These are phyloP conservation scores for Gymnopithys bicolor DNA, from an alignment of 2,797 vertebrate species.

Conservation along the genomic window DNA sequence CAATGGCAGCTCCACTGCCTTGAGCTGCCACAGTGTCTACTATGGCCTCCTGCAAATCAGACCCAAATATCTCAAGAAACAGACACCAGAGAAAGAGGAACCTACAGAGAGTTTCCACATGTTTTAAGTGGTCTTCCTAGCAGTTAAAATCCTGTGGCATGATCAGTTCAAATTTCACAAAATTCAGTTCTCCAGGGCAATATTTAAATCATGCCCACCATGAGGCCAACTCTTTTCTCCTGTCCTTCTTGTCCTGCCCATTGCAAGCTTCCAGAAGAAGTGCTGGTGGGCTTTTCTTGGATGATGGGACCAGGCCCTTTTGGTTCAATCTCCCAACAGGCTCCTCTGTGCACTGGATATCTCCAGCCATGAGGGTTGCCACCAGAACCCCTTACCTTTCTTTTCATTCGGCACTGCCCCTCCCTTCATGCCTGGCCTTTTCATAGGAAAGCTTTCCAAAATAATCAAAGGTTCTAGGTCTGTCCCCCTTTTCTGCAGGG, in stretches of 20 bases:
- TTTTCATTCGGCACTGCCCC: rapidly evolving
- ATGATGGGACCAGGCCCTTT: neutral
- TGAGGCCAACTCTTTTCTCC: neutral
- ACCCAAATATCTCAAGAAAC: neutral
- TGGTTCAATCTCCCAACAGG: neutral
- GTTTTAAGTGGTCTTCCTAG: neutral
- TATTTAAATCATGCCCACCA: neutral
- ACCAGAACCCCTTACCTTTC: neutral
- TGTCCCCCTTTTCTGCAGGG: neutral
- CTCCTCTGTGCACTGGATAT: neutral
- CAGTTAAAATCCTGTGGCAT: neutral
- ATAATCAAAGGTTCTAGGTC: neutral
- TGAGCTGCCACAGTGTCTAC: rapidly evolving
- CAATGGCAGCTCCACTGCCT: neutral
- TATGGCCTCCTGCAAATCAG: neutral
- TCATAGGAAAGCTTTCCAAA: neutral
- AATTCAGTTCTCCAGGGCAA: neutral
- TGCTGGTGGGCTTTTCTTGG: neutral
- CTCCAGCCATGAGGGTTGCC: neutral
- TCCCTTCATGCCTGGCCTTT: neutral
- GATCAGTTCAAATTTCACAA: neutral
- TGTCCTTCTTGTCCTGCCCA: neutral
- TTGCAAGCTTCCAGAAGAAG: neutral
- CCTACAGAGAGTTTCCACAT: neutral
- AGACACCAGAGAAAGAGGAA: neutral